phyloP scores from a whole-genome alignment of 2,797 vertebrate genomes.

The Brotula barbata region DNA sequence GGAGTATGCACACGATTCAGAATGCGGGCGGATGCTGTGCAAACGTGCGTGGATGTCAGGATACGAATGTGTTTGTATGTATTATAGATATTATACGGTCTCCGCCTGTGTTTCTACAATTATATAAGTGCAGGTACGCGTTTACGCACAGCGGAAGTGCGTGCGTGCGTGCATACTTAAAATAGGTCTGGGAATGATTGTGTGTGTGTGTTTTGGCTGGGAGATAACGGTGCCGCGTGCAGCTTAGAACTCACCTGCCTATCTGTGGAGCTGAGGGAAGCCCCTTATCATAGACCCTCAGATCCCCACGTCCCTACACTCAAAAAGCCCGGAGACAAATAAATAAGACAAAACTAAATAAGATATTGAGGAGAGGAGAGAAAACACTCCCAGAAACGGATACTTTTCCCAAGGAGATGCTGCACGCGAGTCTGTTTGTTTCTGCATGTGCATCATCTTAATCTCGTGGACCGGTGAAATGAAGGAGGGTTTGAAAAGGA shows the following conservation, averaged over 20 bases:
- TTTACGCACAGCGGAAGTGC: too few relatives aligned
- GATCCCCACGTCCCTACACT: slow-evolving; percentile 53
- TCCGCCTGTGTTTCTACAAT: background rate
- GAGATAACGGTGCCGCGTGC: slow-evolving; percentile 64
- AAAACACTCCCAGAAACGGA: slow-evolving; percentile 24
- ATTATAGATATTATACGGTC: background rate
- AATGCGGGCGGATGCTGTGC: too few relatives aligned
- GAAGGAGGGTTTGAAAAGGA: slow-evolving; percentile 24
- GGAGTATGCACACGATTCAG: too few relatives aligned
- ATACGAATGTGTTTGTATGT: background rate
- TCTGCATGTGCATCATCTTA: slow-evolving; percentile 35
- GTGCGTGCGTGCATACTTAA: slow-evolving; percentile 14
- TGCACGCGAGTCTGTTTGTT: slow-evolving; percentile 39
- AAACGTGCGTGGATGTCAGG: too few relatives aligned
- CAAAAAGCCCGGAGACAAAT: slow-evolving; percentile 49
- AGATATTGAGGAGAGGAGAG: slow-evolving; percentile 11
- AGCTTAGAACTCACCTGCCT: slow-evolving; percentile 67
- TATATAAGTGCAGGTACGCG: background rate
- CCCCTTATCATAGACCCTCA: slow-evolving; percentile 75
- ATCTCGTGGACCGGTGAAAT: slow-evolving; percentile 38
- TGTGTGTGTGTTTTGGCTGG: slow-evolving; percentile 35
- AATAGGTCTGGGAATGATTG: slow-evolving; percentile 23
- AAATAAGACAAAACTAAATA: slow-evolving; percentile 50
- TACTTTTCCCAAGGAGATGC: slow-evolving; percentile 24
- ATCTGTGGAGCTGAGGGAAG: slow-evolving; percentile 59